Percentiles rank a stretch among this genome's conserved stretches.
These are phyloP conservation scores for Orthosia cruda DNA, from an alignment of 2,888 invertebrate species.

Conservation along the genomic window DNA sequence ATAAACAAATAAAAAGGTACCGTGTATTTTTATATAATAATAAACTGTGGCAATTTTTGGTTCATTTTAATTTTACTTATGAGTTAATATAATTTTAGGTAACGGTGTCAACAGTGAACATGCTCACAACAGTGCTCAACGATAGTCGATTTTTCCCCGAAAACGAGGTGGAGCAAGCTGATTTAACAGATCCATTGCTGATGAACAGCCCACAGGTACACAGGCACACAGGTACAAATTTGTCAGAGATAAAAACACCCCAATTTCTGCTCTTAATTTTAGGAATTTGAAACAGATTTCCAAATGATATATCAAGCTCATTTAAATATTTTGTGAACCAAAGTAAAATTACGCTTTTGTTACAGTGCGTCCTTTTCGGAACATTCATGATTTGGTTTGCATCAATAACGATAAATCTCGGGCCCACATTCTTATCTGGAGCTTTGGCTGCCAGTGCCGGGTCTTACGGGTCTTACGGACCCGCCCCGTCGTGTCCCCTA, in stretches of 20 bases:
- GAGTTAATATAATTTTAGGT: constrained; percentile 83
- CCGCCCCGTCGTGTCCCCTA: constrained; percentile 96
- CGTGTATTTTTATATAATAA: no score
- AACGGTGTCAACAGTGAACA: constrained; percentile 97
- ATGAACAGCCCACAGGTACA: constrained; percentile 96
- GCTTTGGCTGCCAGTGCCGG: constrained; percentile 96
- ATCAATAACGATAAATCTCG: constrained; percentile 97
- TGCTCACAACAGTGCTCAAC: constrained; percentile 96
- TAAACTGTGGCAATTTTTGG: neutral
- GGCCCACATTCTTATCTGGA: constrained; percentile 96
- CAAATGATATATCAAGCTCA: constrained; percentile 26
- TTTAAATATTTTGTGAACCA: constrained; percentile 30
- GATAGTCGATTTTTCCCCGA: constrained; percentile 97
- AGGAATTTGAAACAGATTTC: constrained; percentile 10
- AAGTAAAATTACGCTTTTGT: constrained; percentile 71
- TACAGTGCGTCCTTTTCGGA: constrained; percentile 97
- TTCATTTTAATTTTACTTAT: neutral
- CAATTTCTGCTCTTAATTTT: constrained; percentile 33
- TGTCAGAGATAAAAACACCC: constrained; percentile 51
- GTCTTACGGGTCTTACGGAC: constrained; percentile 93
- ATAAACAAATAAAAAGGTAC: neutral
- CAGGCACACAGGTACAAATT: no score
- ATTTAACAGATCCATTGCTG: constrained; percentile 94
- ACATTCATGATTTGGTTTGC: constrained; percentile 99
- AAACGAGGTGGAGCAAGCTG: constrained; percentile 94